These are phyloP conservation scores for Subacronicta megacephala DNA, from an alignment of 2,888 invertebrate genomes.

Conservation along the genomic window DNA sequence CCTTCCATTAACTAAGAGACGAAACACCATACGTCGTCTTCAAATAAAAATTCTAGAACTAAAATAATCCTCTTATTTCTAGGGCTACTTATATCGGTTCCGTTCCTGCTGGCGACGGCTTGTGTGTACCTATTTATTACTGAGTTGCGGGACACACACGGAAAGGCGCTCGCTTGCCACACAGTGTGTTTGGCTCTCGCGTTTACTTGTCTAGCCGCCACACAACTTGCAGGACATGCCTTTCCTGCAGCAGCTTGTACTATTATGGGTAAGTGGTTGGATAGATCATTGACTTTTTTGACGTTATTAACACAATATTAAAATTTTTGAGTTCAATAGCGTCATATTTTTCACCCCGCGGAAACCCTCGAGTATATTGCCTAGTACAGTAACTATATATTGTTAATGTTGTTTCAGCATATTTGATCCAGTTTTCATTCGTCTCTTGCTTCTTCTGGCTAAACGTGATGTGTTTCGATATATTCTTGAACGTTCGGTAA, in stretches of 20 bases:
- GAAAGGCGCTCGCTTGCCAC: conserved; percentile 89
- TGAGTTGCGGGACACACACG: conserved; percentile 88
- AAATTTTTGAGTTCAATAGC: no score
- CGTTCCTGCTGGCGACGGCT: conserved; percentile 86
- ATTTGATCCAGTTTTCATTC: conserved; percentile 91
- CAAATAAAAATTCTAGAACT: background rate
- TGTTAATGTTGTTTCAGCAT: conserved; percentile 87
- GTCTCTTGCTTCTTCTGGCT: conserved; percentile 92
- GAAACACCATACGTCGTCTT: no score
- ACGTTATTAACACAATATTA: no score
- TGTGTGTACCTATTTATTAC: conserved; percentile 85
- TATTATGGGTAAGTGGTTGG: conserved; percentile 78
- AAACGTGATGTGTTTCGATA: conserved; percentile 92
- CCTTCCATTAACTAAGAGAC: no score
- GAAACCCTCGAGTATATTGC: no score
- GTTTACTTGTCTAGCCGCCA: conserved; percentile 87
- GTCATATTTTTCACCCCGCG: no score
- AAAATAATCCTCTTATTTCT: conserved; percentile 46
- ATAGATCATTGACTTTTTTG: no score
- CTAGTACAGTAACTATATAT: background rate
- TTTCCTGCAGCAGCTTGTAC: conserved; percentile 83
- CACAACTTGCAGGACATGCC: conserved; percentile 86
- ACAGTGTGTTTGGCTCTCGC: conserved; percentile 88
- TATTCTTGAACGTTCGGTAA: conserved; percentile 89
- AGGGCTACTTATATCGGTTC: conserved; percentile 87